phyloP scores from a whole-genome alignment of 1,140 invertebrate species.

The Nasonia vitripennis region DNA sequence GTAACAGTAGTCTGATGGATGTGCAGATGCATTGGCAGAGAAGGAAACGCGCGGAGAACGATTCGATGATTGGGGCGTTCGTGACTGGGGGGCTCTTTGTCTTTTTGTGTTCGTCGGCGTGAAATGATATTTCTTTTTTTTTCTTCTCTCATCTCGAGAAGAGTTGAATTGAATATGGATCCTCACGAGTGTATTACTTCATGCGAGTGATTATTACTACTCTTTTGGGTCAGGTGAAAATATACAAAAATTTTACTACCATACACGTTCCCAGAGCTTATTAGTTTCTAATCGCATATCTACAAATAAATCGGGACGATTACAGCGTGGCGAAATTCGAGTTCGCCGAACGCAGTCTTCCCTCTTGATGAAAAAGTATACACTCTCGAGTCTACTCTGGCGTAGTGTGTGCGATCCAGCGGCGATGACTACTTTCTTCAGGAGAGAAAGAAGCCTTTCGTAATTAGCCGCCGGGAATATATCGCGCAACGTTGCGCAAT shows the following conservation, averaged over 20 bases:
- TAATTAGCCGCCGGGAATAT: slow-evolving; percentile 9
- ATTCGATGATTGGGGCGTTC: too few relatives aligned
- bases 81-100: neutral
- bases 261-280: too few relatives aligned
- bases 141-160: too few relatives aligned
- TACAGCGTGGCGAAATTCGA: neutral
- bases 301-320: neutral
- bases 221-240: too few relatives aligned
- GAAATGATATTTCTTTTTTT: neutral
- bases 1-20: neutral
- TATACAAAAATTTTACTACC: too few relatives aligned
- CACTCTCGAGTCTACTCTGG: neutral
- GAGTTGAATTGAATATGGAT: too few relatives aligned
- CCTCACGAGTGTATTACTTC: too few relatives aligned
- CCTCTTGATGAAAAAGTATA: neutral
- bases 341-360: neutral
- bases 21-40: neutral
- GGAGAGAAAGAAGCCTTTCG: neutral
- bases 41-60: neutral
- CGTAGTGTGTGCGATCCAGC: too few relatives aligned
- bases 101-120: too few relatives aligned
- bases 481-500: slow-evolving; percentile 10
- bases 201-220: too few relatives aligned
- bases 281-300: neutral
- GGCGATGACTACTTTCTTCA: neutral